Base-by-base conservation (phyloP, 2,797 vertebrate species). In the Furcifer pardalis region DNA sequence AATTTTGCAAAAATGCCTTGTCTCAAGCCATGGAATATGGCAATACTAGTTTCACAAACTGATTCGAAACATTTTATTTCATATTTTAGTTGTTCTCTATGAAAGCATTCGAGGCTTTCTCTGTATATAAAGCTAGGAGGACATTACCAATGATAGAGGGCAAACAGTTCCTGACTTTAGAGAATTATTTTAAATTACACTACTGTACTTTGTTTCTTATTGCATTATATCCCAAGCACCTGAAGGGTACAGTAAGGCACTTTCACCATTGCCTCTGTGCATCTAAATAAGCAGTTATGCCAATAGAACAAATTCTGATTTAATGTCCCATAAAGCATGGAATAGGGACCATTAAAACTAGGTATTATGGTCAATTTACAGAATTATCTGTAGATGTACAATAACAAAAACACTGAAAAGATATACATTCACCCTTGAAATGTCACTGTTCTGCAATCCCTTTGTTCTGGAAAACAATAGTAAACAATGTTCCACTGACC, bases 401-500 rank as follows among this genome's bases (percentile, higher is more conserved):
- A 86, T 65, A 88, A 88, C 90, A 74, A 85, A 86, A 83, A 37
- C 77, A 73, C 88, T 0, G 84, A 37, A 42, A 88, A 60, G 71
- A 62, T 73, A 68, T 6, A 80, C 1, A 27, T 66, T 78, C 0
- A 79, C 88, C 83, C 44, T 7, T 1, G 19, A 17, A 42, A 1
- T 30, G 66, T 27, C 83, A 81, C 71, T 4, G 40, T 0, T 17
- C 2, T 15, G 72, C 89, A 71, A 25, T 90, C 89, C 92, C 93
- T 95, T 95, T 95, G 95, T 95, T 94, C 90, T 63, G 5, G 60
- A 49, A 75, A 87, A 87, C 86, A 89, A 85, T 52, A 85, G 86
- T 89, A 71, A 76, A 52, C 90, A 87, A 89, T 92, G 91, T 86
- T 94, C 90, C 92, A 94, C 93, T 95, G 95, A 94, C 95, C 94